Conservation (phyloP, 2,113 vertebrate species). For the Micronycteris hirsuta region DNA sequence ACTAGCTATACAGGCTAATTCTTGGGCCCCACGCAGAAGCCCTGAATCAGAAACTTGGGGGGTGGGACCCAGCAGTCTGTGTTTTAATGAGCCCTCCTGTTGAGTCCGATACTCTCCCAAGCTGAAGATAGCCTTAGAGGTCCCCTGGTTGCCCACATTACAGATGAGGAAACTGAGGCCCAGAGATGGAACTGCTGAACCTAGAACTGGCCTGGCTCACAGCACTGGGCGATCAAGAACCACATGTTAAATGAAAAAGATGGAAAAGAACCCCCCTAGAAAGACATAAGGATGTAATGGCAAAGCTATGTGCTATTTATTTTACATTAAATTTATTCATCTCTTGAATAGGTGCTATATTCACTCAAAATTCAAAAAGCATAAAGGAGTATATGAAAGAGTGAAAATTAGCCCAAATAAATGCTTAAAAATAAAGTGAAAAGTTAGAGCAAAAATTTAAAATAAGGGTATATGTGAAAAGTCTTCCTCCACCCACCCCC, state of each 20-base stretch:
- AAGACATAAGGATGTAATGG: neutral
- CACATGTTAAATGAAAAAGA: neutral
- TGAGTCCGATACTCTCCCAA: neutral
- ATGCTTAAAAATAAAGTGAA: neutral
- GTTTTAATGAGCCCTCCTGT: neutral
- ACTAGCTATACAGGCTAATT: neutral
- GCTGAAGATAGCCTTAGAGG: neutral
- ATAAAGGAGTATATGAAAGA: neutral
- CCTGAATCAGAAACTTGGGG: neutral
- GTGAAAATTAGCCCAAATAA: neutral
- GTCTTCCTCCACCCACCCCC: neutral
- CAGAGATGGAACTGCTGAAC: neutral
- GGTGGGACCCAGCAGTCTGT: neutral
- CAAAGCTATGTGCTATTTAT: neutral
- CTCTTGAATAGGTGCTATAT: neutral
- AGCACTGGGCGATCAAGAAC: neutral
- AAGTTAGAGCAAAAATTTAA: neutral
- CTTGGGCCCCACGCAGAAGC: neutral
- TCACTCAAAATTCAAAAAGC: constrained; percentile 15
- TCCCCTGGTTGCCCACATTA: neutral
- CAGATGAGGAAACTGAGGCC: neutral
- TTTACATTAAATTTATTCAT: neutral
- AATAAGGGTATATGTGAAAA: neutral
- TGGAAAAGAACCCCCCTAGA: neutral
- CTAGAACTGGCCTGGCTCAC: neutral